These are phyloP conservation scores for Balearica regulorum DNA, from an alignment of 2,797 vertebrate species.

Conservation along the genomic window DNA sequence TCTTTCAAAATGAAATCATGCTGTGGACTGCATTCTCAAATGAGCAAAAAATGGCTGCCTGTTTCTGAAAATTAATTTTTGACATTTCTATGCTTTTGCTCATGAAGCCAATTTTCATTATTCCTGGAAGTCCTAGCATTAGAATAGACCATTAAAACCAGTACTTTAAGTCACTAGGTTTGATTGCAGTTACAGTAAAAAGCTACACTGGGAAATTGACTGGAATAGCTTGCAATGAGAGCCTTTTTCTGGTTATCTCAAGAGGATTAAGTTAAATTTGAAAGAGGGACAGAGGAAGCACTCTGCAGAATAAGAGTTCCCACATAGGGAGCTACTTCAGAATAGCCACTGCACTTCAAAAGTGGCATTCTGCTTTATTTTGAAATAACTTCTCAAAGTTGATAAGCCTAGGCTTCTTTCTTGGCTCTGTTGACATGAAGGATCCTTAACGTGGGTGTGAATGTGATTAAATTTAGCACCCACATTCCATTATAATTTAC, in stretches of 20 bases:
- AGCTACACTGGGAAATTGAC: neutral
- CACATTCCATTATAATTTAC: neutral
- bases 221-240: neutral
- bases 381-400: neutral
- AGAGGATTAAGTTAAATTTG: slow-evolving; percentile 8
- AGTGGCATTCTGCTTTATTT: neutral
- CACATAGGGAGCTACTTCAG: neutral
- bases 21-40: neutral
- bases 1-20: neutral
- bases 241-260: slow-evolving; percentile 19
- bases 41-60: neutral
- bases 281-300: neutral
- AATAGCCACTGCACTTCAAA: neutral
- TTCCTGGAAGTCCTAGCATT: slow-evolving; percentile 10
- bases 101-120: neutral
- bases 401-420: neutral
- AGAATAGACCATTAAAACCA: slow-evolving; percentile 16
- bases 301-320: neutral
- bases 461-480: neutral
- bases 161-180: neutral
- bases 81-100: neutral
- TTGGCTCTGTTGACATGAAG: neutral
- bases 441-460: neutral
- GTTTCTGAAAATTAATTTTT: neutral
- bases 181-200: slow-evolving; percentile 33